A percentile compares a stretch with the other conserved stretches of the same genome.
Conservation (phyloP, 2,797 vertebrate genomes). For the Anableps anableps region DNA sequence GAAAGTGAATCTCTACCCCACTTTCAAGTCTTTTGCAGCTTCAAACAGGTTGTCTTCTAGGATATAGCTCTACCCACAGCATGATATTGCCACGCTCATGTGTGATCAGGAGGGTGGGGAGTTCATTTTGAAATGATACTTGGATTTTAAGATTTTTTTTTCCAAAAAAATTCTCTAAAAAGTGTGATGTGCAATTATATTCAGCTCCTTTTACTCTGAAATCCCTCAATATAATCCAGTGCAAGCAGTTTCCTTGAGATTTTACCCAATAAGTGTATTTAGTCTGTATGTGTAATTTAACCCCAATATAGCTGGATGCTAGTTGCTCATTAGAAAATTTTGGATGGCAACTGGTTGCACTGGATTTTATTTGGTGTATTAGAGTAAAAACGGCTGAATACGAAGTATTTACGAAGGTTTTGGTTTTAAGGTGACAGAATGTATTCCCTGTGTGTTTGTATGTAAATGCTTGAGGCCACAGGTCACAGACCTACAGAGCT, state of each 20-base stretch:
- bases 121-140: not conserved
- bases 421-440: not conserved
- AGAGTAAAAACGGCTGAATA: not conserved
- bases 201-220: too few relatives aligned
- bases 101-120: not conserved
- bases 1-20: not conserved
- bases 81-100: not conserved
- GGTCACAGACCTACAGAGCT: constrained; percentile 4
- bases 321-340: not conserved
- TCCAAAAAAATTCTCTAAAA: not conserved
- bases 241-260: too few relatives aligned
- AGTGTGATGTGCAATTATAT: too few relatives aligned
- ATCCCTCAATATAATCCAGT: too few relatives aligned
- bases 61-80: not conserved
- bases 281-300: too few relatives aligned
- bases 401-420: not conserved
- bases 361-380: not conserved
- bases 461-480: constrained; percentile 2
- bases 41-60: not conserved
- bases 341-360: not conserved
- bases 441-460: not conserved
- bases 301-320: not conserved
- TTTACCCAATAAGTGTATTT: too few relatives aligned
- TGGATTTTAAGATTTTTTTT: not conserved
- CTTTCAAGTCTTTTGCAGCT: not conserved